phyloP scores from a whole-genome alignment of 2,888 invertebrate genomes.

The Lochmaea capreae region DNA sequence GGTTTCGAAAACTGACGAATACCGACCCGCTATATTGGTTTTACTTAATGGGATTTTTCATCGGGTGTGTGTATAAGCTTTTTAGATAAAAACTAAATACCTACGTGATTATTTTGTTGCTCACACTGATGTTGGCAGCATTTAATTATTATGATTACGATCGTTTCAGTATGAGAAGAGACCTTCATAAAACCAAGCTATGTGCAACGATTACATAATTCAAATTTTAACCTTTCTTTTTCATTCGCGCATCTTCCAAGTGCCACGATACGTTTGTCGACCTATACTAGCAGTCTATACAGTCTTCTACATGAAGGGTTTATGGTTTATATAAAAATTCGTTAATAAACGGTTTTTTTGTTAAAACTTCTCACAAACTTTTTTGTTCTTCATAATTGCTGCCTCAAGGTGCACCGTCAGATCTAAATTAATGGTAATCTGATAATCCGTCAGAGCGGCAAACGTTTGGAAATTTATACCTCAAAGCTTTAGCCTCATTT shows the following conservation, averaged over 20 bases:
- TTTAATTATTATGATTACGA: background rate
- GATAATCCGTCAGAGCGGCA: slow-evolving; percentile 5
- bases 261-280: no score
- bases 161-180: background rate
- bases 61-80: slow-evolving; percentile 20
- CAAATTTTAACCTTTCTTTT: no score
- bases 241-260: no score
- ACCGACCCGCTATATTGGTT: slow-evolving; percentile 20
- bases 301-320: no score
- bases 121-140: background rate
- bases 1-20: slow-evolving; percentile 24
- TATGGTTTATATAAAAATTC: no score
- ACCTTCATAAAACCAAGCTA: no score
- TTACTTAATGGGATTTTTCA: slow-evolving; percentile 32
- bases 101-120: slow-evolving; percentile 22
- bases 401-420: slow-evolving; percentile 7
- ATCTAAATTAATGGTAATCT: slow-evolving; percentile 12
- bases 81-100: slow-evolving; percentile 25
- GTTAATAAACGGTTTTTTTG: no score
- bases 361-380: background rate
- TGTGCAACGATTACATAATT: no score
- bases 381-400: slow-evolving; percentile 16
- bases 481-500: no score
- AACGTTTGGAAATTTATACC: no score
- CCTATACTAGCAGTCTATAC: no score